Evolutionary conservation across 2,888 invertebrate genomes (phyloP).

Genomic region (Operophtera brumata): DNA sequence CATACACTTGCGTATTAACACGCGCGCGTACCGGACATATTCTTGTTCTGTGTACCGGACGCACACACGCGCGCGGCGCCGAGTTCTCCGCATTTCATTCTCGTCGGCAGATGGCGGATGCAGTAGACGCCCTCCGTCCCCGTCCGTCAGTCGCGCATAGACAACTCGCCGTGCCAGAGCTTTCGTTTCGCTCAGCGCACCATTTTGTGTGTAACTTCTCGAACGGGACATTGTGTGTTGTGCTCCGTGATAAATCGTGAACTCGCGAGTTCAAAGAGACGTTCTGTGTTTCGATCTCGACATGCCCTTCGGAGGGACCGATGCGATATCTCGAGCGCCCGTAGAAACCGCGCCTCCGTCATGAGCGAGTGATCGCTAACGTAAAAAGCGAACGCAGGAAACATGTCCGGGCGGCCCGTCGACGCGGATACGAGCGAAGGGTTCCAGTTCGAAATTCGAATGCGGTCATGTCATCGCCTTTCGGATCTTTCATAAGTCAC

Average conservation of each 20-base stretch:
- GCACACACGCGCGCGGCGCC: conserved; percentile 54
- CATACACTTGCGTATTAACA: conserved; percentile 49
- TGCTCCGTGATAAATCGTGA: conserved; percentile 74
- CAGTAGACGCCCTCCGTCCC: conserved; percentile 72
- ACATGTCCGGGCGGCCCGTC: conserved; percentile 79
- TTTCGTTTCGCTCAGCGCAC: conserved; percentile 68
- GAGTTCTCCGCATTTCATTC: conserved; percentile 77
- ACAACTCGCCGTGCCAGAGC: conserved; percentile 73
- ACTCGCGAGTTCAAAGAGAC: conserved; percentile 54
- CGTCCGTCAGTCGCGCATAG: conserved; percentile 78
- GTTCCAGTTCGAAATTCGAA: conserved; percentile 81
- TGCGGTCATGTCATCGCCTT: conserved; percentile 80
- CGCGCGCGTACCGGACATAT: too few species aligned
- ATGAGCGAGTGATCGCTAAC: conserved; percentile 79
- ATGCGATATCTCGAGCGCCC: conserved; percentile 76
- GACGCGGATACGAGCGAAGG: conserved; percentile 79
- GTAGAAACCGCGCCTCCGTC: conserved; percentile 80
- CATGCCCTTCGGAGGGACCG: conserved; percentile 72
- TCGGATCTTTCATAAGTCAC: conserved; percentile 79
- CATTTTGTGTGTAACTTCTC: conserved; percentile 78
- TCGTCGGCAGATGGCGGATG: conserved; percentile 81
- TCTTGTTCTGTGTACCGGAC: conserved; percentile 35
- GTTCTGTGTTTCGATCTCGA: conserved; percentile 71
- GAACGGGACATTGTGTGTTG: conserved; percentile 80
- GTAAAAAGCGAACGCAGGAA: conserved; percentile 80